Base-by-base conservation (phyloP, 2,797 vertebrate species). In the Lindbergichthys nudifrons region DNA sequence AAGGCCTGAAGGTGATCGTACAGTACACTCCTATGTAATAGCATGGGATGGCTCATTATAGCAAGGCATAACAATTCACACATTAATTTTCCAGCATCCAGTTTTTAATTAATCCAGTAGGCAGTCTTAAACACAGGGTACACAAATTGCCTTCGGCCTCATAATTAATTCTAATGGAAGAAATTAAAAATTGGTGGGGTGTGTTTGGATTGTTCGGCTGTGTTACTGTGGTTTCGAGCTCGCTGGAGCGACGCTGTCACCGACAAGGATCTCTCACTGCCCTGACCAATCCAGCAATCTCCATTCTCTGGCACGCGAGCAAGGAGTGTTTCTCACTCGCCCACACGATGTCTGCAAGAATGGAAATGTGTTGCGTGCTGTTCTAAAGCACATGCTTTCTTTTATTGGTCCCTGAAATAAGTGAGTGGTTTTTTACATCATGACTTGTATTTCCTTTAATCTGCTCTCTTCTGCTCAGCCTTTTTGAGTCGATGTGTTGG, bases 41-140 rank as follows among this genome's bases (percentile, higher is more conserved):
- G 93, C 92, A 93, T 89, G 92, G 92, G 93, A 95, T 92, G 92
- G 92, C 93, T 96, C 94, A 95, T 96, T 96, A 95, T 95, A 94
- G 93, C 84, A 76, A 92, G 92, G 95, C 83, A 93, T 93, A 95
- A 92, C 87, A 93, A 94, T 95, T 96, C 94, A 94, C 93, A 91
- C 92, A 96, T 96, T 96, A 93, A 91, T 95, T 95, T 96, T 96
- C 92, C 93, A 93, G 92, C 94, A 94, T 95, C 84, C 95, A 96
- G 90, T 95, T 97, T 96, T 96, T 95, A 97, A 96, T 97, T 96
- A 96, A 95, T 95, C 93, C 94, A 95, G 91, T 93, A 94, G 95
- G 94, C 94, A 95, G 91, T 93, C 94, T 96, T 96, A 95, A 94
- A 94, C 94, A 91, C 90, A 92, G 91, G 92, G 92, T 95, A 92